These are phyloP conservation scores for Cephalopholis sonnerati DNA, from an alignment of 2,113 vertebrate genomes.

Conservation along the genomic window DNA sequence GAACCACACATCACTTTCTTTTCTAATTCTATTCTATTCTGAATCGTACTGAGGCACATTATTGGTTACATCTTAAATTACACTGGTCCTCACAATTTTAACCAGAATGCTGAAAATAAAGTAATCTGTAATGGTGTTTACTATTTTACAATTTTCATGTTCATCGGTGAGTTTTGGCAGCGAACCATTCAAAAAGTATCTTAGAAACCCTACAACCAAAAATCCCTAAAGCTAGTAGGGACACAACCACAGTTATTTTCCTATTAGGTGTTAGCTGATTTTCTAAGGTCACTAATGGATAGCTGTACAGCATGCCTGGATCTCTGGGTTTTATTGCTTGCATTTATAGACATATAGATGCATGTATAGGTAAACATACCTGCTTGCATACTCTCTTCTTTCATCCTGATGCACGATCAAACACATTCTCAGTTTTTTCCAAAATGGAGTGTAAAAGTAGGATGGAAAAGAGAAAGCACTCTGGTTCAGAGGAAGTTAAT, in stretches of 20 bases:
- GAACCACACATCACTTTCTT: not conserved
- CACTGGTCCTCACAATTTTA: too few species aligned
- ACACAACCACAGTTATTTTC: not conserved
- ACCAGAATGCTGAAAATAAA: too few species aligned
- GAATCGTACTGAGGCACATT: too few species aligned
- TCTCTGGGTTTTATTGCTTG: not conserved
- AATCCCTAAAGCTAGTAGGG: not conserved
- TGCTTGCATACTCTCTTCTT: too few species aligned
- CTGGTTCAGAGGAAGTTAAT: not conserved
- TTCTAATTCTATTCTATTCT: not conserved
- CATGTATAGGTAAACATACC: too few species aligned
- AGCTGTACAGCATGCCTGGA: not conserved
- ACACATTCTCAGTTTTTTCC: not conserved
- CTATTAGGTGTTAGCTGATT: not conserved
- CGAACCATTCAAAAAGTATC: not conserved
- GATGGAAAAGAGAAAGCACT: not conserved
- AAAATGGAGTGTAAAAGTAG: not conserved
- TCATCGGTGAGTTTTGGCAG: too few species aligned
- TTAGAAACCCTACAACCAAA: not conserved
- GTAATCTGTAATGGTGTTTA: too few species aligned
- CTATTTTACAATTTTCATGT: too few species aligned
- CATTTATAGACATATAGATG: not conserved
- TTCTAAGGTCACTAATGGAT: constrained; percentile 15
- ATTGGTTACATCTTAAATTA: too few species aligned
- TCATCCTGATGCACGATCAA: not conserved